These are phyloP conservation scores for Colius striatus DNA, from an alignment of 2,113 vertebrate species.

Conservation along the genomic window DNA sequence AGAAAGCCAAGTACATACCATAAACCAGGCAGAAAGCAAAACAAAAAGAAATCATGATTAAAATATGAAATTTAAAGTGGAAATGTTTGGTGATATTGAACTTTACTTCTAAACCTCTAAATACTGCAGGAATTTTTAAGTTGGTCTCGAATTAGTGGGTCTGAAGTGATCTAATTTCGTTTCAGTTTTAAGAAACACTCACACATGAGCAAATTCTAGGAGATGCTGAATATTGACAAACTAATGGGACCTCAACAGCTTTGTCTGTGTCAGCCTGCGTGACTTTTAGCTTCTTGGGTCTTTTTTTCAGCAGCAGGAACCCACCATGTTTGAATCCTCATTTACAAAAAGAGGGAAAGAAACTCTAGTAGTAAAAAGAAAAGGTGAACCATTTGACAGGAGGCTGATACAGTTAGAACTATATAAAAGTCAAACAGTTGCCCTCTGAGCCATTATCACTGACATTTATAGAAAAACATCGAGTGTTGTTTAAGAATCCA, in stretches of 20 bases:
- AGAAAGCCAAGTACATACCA: conserved; percentile 67
- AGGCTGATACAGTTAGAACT: neutral
- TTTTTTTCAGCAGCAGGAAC: neutral
- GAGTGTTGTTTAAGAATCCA: neutral
- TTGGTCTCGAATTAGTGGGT: neutral
- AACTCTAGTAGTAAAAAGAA: neutral
- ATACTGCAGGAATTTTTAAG: neutral
- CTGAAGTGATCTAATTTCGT: neutral
- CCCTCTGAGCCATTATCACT: neutral
- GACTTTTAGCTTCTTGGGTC: neutral
- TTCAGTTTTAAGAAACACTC: neutral
- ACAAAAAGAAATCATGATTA: conserved; percentile 62
- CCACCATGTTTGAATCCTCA: neutral
- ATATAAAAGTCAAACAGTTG: neutral
- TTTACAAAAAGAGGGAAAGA: neutral
- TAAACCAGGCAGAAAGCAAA: conserved; percentile 68
- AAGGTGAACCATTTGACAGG: neutral
- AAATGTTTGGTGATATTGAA: neutral
- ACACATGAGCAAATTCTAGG: neutral
- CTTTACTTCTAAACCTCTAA: neutral
- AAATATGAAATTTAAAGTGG: conserved; percentile 11
- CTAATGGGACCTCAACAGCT: neutral
- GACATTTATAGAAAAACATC: neutral
- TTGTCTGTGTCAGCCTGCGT: neutral
- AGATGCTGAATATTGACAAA: neutral